Percentiles rank a stretch among this genome's conserved stretches.
Evolutionary conservation across 2,888 invertebrate genomes (phyloP).

Genomic region (Asteroscopus sphinx): DNA sequence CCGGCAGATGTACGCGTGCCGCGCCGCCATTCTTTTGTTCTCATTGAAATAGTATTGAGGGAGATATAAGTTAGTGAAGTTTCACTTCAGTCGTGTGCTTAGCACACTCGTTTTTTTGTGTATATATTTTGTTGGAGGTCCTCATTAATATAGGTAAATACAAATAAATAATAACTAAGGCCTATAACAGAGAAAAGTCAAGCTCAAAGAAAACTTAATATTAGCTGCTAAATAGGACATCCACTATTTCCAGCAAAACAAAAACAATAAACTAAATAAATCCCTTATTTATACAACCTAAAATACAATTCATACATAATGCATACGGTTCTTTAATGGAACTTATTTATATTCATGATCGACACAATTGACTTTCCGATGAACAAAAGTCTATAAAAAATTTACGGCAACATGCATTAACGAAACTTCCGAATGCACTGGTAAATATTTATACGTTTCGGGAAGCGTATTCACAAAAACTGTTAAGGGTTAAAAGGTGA

Average conservation of each 20-base stretch:
- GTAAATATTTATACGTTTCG: conserved; percentile 70
- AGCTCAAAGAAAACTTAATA: no score
- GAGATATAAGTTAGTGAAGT: no score
- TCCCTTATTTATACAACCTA: conserved; percentile 5
- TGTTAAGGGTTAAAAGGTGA: background rate
- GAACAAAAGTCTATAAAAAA: conserved; percentile 70
- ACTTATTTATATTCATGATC: conserved; percentile 55
- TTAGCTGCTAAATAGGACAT: no score
- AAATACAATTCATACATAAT: conserved; percentile 15
- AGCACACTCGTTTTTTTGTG: no score
- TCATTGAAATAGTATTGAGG: no score
- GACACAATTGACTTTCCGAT: conserved; percentile 50
- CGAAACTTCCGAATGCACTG: conserved; percentile 66
- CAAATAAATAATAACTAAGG: no score
- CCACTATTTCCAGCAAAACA: background rate
- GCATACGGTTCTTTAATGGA: conserved; percentile 27
- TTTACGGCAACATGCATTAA: conserved; percentile 71
- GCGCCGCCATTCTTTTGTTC: no score
- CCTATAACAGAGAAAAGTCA: no score
- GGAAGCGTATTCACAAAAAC: conserved; percentile 45
- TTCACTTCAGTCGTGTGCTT: no score
- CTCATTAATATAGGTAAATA: no score
- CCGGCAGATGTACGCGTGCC: no score
- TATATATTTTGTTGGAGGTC: no score
- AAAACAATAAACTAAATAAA: conserved; percentile 1